phyloP scores from a whole-genome alignment of 2,888 invertebrate species.

The Mimachlamys varia region DNA sequence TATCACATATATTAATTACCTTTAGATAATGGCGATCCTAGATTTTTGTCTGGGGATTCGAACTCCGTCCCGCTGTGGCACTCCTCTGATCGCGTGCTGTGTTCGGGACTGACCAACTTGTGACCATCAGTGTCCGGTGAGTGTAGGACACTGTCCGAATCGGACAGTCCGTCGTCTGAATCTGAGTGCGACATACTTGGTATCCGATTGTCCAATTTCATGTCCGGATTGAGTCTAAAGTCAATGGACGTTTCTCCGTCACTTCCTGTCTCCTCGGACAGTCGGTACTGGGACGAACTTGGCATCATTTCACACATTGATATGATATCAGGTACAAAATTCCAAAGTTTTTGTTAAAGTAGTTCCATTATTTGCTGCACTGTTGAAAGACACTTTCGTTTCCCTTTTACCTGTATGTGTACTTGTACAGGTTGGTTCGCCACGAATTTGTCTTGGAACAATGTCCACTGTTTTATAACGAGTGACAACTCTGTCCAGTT shows the following conservation, averaged over 20 bases:
- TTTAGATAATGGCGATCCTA: conserved; percentile 28
- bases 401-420: neutral
- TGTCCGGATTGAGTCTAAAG: conserved; percentile 2
- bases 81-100: neutral
- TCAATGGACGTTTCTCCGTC: neutral
- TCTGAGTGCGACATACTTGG: conserved; percentile 43
- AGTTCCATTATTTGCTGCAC: neutral
- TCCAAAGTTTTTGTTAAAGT: neutral
- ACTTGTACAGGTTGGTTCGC: neutral
- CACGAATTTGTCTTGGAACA: neutral
- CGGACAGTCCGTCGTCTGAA: conserved; percentile 44
- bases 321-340: neutral
- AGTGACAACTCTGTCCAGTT: neutral
- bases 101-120: neutral
- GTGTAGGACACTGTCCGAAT: conserved; percentile 42
- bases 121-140: conserved; percentile 39
- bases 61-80: neutral
- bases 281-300: neutral
- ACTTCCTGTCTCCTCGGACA: conserved; percentile 18
- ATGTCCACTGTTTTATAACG: neutral
- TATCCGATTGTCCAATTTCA: conserved; percentile 36
- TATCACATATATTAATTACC: neutral
- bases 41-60: conserved; percentile 12
- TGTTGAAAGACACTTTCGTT: neutral
- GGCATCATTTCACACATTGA: conserved; percentile 10